Evolutionary conservation across 2,797 vertebrate species (phyloP).

Genomic region (Pseudotriccus pelzelni): DNA sequence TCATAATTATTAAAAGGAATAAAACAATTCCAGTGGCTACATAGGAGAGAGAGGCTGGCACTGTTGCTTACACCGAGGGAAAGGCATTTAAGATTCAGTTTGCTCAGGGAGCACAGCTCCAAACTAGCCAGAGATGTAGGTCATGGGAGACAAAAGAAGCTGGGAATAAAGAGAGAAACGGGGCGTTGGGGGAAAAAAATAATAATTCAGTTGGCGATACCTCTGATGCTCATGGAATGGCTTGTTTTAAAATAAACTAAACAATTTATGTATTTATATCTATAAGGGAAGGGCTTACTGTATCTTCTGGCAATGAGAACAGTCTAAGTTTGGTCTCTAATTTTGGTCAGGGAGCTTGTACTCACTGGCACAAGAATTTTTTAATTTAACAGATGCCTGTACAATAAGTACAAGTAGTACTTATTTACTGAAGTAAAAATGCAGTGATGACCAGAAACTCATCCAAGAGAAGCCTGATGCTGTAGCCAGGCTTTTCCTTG

Average conservation of each 20-base stretch:
- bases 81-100: neutral
- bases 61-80: accelerated
- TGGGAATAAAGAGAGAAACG: neutral
- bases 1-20: neutral
- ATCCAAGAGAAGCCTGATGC: neutral
- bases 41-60: neutral
- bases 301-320: neutral
- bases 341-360: neutral
- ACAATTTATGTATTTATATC: neutral
- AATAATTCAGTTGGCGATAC: neutral
- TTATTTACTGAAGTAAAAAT: neutral
- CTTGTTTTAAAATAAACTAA: neutral
- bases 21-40: neutral
- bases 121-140: neutral
- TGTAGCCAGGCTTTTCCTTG: neutral
- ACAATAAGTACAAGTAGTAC: too few species aligned
- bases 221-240: neutral
- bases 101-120: neutral
- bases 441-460: neutral
- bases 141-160: neutral
- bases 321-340: neutral
- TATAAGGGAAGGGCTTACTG: neutral
- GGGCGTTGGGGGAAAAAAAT: neutral
- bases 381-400: neutral
- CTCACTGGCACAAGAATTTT: neutral